Base-by-base conservation (phyloP, 2,888 invertebrate genomes). In the Plusia festucae region DNA sequence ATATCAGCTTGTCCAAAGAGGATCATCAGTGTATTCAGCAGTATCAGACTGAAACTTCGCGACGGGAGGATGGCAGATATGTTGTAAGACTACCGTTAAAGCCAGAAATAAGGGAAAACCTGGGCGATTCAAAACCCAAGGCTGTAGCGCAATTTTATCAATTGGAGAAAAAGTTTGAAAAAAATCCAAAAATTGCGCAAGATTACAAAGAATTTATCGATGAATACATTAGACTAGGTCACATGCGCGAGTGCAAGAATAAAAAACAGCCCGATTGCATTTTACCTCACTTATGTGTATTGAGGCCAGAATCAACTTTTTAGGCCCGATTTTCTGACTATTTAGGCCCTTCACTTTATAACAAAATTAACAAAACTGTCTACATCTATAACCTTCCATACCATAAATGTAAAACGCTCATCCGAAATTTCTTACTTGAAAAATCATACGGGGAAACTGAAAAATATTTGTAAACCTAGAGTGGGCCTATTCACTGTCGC, bases 281-380 rank as follows among this genome's bases (percentile, higher is more conserved):
- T 56, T 55, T 77, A 57, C 73, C 76, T 7, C 73, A 81, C 32
- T 72, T 78, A 54, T 66, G 70, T 40, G 70, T 79, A 2, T 8
- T 51, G 40, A 61, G 72, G 0, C 18, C 32, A 0, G 75, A 79
- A 2, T 77, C 76, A 8, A 64, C n/a, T n/a, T n/a, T n/a, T n/a
- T n/a, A n/a, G n/a, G n/a, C n/a, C n/a, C n/a, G n/a, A n/a, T n/a
- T n/a, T n/a, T n/a, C n/a, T n/a, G n/a, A n/a, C n/a, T n/a, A n/a
- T n/a, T n/a, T n/a, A n/a, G n/a, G n/a, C n/a, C n/a, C n/a, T n/a
- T n/a, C n/a, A n/a, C n/a, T n/a, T n/a, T n/a, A n/a, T n/a, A n/a
- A n/a, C n/a, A n/a, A n/a, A n/a, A n/a, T n/a, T n/a, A n/a, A n/a
- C n/a, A n/a, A n/a, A n/a, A n/a, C n/a, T n/a, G n/a, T n/a, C n/a